These are phyloP conservation scores for Dipus sagitta DNA, from an alignment of 2,797 vertebrate species.

Conservation along the genomic window DNA sequence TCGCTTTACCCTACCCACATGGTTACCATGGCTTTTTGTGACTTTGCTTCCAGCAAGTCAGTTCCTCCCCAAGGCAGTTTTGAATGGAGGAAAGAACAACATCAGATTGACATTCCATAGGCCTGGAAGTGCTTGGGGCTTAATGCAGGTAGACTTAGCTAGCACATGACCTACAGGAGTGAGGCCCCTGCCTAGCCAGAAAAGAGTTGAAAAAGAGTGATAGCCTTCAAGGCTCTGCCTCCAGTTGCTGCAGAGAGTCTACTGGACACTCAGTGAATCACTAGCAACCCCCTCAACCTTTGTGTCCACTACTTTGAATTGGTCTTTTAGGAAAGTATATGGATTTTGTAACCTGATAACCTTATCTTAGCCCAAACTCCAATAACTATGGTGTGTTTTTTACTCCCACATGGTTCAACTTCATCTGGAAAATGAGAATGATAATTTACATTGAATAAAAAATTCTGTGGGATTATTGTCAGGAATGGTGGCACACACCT, in stretches of 20 bases:
- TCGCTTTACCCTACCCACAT: neutral
- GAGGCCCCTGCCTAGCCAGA: accelerated
- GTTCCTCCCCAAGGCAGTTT: neutral
- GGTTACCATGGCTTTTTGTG: no score
- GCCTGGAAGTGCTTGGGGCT: neutral
- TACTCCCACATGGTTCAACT: neutral
- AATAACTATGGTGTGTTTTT: neutral
- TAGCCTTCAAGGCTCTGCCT: neutral
- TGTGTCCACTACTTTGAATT: neutral
- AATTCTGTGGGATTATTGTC: no score
- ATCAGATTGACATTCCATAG: neutral
- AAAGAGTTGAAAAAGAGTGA: neutral
- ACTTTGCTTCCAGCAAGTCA: no score
- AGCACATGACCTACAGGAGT: neutral
- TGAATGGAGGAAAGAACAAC: neutral
- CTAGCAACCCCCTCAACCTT: neutral
- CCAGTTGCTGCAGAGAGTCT: neutral
- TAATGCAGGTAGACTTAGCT: neutral
- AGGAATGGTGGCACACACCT: no score
- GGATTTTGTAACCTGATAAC: neutral
- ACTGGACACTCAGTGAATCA: neutral
- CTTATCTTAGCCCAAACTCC: neutral
- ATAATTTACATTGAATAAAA: neutral
- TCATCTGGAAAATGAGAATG: conserved; percentile 21
- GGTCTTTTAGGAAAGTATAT: neutral